These are phyloP conservation scores for Asbolus verrucosus DNA, from an alignment of 1,140 invertebrate genomes.

Conservation along the genomic window DNA sequence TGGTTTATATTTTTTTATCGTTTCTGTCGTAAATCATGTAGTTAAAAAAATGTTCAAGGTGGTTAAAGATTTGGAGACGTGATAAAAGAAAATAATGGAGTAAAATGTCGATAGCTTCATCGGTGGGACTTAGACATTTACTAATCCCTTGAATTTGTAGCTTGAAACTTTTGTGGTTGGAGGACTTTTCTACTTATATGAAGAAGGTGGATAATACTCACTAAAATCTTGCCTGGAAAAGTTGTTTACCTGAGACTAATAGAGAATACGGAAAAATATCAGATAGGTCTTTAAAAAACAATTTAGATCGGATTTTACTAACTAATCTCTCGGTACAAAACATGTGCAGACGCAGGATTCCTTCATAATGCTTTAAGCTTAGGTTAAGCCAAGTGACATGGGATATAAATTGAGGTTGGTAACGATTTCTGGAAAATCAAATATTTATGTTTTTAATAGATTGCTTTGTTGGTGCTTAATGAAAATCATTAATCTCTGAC, in stretches of 20 bases:
- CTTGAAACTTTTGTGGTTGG: conserved; percentile 12
- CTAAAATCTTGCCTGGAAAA: neutral
- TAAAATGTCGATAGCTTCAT: conserved; percentile 34
- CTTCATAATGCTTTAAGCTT: conserved; percentile 35
- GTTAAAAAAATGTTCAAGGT: conserved; percentile 5
- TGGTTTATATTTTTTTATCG: conserved; percentile 17
- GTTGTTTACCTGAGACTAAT: neutral
- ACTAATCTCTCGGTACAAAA: conserved; percentile 31
- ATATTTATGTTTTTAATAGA: conserved; percentile 28
- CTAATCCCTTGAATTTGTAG: conserved; percentile 34
- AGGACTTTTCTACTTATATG: conserved; percentile 30
- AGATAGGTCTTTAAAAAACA: conserved; percentile 18
- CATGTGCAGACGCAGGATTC: conserved; percentile 23
- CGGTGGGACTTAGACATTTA: conserved; percentile 19
- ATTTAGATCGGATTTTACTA: conserved; percentile 18
- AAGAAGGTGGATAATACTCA: conserved; percentile 14
- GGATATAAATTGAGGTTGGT: conserved; percentile 13
- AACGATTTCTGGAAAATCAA: conserved; percentile 5
- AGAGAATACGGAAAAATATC: neutral
- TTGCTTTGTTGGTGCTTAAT: conserved; percentile 24
- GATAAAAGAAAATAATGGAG: conserved; percentile 35
- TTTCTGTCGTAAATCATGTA: neutral
- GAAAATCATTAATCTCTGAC: conserved; percentile 19
- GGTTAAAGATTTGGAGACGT: conserved; percentile 20
- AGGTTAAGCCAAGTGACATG: conserved; percentile 29